phyloP scores from a whole-genome alignment of 2,888 invertebrate species.

The Caenorhabditis doughertyi region DNA sequence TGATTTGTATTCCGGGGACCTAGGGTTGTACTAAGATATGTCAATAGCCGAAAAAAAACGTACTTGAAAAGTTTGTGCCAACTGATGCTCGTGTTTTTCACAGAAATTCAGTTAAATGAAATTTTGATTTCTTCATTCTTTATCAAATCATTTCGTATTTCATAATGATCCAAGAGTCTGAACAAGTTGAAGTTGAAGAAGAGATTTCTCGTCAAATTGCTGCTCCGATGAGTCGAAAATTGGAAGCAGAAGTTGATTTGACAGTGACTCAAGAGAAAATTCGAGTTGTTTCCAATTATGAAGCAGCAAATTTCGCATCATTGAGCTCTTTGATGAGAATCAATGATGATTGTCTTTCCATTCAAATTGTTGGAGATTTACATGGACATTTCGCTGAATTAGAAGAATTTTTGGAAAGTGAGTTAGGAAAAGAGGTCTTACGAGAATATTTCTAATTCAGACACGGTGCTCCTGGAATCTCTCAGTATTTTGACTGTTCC shows the following conservation, averaged over 20 bases:
- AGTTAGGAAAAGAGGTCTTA: too few species aligned
- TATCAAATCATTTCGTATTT: conserved; percentile 8
- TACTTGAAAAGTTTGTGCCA: conserved; percentile 12
- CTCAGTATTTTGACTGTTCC: too few species aligned
- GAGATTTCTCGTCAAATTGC: conserved; percentile 36
- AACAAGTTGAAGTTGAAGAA: conserved; percentile 44
- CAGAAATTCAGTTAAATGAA: background rate
- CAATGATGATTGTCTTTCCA: conserved; percentile 62
- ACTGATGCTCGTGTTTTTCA: background rate
- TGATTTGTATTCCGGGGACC: too few species aligned
- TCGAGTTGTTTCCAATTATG: conserved; percentile 67
- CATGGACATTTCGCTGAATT: conserved; percentile 79
- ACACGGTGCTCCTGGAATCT: conserved; percentile 46
- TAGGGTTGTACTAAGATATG: too few species aligned
- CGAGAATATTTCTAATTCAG: conserved; percentile 19
- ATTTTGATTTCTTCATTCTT: background rate
- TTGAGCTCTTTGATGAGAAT: conserved; percentile 70
- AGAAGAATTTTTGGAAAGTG: conserved; percentile 70
- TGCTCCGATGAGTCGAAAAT: conserved; percentile 48
- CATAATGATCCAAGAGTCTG: conserved; percentile 47
- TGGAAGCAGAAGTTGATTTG: conserved; percentile 61
- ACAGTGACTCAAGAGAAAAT: conserved; percentile 67
- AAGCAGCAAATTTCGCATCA: conserved; percentile 63
- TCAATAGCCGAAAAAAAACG: too few species aligned
- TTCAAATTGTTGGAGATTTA: conserved; percentile 75